These are phyloP conservation scores for Perognathus longimembris DNA, from an alignment of 2,113 vertebrate genomes.

Conservation along the genomic window DNA sequence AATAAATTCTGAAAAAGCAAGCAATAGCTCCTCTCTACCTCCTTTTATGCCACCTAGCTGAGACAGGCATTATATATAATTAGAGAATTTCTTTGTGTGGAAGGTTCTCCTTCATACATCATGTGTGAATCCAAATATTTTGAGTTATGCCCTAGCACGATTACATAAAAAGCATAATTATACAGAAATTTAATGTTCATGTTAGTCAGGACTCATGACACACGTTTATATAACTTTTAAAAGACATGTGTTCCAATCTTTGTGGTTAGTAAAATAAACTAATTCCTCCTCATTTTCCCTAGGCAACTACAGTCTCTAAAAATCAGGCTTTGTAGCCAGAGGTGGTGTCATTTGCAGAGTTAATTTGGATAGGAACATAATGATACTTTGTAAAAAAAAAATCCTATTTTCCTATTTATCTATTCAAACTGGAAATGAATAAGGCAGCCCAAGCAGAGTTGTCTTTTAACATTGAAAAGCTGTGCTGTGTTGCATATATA, in stretches of 20 bases:
- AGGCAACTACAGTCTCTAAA: not conserved
- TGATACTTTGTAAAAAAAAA: not conserved
- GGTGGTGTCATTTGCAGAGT: not conserved
- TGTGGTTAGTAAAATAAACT: conserved; percentile 50
- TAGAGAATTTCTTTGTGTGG: conserved; percentile 47
- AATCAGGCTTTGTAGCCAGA: not conserved
- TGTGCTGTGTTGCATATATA: not conserved
- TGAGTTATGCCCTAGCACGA: conserved; percentile 61
- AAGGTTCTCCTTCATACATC: conserved; percentile 31
- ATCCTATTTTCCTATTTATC: not conserved
- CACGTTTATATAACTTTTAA: conserved; percentile 32
- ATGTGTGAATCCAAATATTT: conserved; percentile 75
- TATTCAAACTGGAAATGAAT: not conserved
- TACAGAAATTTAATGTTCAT: conserved; percentile 62
- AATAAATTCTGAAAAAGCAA: conserved; percentile 54
- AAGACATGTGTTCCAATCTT: conserved; percentile 14
- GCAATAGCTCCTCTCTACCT: not conserved
- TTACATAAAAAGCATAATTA: conserved; percentile 74
- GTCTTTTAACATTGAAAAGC: not conserved
- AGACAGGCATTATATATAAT: conserved; percentile 57
- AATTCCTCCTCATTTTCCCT: conserved; percentile 39
- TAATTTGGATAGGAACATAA: not conserved
- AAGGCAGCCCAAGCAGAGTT: not conserved
- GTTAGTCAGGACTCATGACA: conserved; percentile 28
- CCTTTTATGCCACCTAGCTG: conserved; percentile 13